phyloP scores from a whole-genome alignment of 2,113 vertebrate species.

The Lamprotornis superbus region DNA sequence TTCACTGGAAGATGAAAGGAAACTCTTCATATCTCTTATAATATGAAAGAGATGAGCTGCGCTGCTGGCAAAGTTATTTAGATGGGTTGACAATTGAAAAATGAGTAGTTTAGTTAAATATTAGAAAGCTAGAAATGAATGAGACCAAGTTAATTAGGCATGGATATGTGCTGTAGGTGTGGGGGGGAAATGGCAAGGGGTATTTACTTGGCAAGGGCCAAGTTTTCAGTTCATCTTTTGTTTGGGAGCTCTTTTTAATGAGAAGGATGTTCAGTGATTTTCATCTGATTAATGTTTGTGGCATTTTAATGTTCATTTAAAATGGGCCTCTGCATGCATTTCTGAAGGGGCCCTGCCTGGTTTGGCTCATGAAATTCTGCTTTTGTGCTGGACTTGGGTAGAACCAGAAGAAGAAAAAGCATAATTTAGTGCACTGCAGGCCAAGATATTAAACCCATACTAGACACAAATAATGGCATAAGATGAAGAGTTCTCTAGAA shows the following conservation, averaged over 20 bases:
- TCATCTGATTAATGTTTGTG: not conserved
- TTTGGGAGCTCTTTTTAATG: not conserved
- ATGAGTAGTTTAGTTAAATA: slow-evolving; percentile 10
- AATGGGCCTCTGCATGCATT: not conserved
- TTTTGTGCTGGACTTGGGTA: not conserved
- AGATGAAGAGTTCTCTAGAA: not conserved
- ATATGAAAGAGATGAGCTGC: slow-evolving; percentile 23
- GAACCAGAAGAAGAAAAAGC: not conserved
- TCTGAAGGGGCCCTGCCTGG: not conserved
- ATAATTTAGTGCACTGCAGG: not conserved
- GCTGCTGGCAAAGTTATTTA: slow-evolving; percentile 44
- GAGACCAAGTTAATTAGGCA: not conserved
- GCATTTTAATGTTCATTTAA: not conserved
- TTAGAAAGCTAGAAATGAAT: not conserved
- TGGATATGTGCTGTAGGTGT: not conserved
- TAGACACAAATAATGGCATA: not conserved
- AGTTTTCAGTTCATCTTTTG: not conserved
- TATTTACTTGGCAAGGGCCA: not conserved
- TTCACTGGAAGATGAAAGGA: slow-evolving; percentile 33
- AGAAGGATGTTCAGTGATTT: not conserved
- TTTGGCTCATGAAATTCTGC: not conserved
- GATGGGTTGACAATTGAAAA: slow-evolving; percentile 22
- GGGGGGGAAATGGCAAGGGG: not conserved
- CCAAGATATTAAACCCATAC: not conserved
- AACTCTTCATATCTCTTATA: not conserved